Evolutionary conservation across 2,888 invertebrate species (phyloP).

Genomic region (Tigriopus californicus): DNA sequence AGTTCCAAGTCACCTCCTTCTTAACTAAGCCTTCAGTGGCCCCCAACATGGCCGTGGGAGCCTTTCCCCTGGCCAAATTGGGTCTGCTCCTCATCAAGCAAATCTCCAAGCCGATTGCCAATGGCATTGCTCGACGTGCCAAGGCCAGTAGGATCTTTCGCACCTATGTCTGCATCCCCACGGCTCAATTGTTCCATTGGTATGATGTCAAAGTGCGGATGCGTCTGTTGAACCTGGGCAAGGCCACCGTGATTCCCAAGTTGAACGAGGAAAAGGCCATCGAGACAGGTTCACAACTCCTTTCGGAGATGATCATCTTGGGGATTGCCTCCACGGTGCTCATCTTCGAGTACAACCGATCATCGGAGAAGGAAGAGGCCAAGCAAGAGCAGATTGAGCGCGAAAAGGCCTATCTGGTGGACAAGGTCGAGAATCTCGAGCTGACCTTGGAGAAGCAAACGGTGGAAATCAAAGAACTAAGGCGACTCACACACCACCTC

Average conservation of each 20-base stretch:
- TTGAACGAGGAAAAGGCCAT: constrained; percentile 14
- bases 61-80: constrained; percentile 13
- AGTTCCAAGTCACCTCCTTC: too few species aligned
- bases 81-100: constrained; percentile 10
- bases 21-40: not conserved
- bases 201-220: not conserved
- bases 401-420: not conserved
- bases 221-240: constrained; percentile 4
- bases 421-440: constrained; percentile 5
- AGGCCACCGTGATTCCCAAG: constrained; percentile 6
- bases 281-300: constrained; percentile 6
- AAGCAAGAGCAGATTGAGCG: not conserved
- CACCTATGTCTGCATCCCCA: constrained; percentile 7
- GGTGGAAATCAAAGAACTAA: not conserved
- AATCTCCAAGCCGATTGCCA: constrained; percentile 12
- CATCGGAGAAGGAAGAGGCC: constrained; percentile 3
- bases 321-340: not conserved
- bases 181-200: constrained; percentile 13
- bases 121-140: constrained; percentile 12
- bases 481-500: not conserved
- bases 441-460: constrained; percentile 6
- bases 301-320: constrained; percentile 10
- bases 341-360: not conserved
- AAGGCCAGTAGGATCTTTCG: not conserved
- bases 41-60: constrained; percentile 3